These are phyloP conservation scores for Bombus superbus DNA, from an alignment of 1,140 invertebrate genomes.

Conservation along the genomic window DNA sequence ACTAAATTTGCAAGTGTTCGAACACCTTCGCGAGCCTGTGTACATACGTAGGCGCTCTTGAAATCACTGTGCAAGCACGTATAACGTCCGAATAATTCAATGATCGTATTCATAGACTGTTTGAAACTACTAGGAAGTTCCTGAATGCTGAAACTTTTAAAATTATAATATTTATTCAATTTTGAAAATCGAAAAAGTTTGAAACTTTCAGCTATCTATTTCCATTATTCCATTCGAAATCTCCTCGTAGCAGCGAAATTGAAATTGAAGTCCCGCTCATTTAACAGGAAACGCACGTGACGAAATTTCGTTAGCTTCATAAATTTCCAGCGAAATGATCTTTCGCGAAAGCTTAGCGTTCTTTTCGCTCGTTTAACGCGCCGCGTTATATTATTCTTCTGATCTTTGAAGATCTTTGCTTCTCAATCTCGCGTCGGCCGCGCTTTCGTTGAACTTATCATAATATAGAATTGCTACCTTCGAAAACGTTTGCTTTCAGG, in stretches of 20 bases:
- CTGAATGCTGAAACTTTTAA: not conserved
- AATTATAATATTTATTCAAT: slow-evolving; percentile 3
- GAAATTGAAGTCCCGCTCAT: not conserved
- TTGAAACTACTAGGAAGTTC: not conserved
- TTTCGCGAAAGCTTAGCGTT: not conserved
- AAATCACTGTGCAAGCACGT: not conserved
- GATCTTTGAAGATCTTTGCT: too few relatives aligned
- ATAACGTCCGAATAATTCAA: not conserved
- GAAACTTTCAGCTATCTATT: not conserved
- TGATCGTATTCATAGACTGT: not conserved
- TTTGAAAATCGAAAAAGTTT: not conserved
- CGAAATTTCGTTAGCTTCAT: not conserved
- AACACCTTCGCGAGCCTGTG: not conserved
- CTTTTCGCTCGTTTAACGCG: not conserved
- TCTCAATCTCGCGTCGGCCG: not conserved
- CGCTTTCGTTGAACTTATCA: not conserved
- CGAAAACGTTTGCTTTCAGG: not conserved
- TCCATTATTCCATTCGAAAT: not conserved
- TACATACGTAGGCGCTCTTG: not conserved
- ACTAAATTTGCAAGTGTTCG: not conserved
- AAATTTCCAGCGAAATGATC: not conserved
- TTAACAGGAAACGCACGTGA: not conserved
- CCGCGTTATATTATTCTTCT: not conserved
- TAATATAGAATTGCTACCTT: not conserved
- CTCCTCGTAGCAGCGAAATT: not conserved